Conservation (phyloP, 2,797 vertebrate species). For the Poecilia velifera region DNA sequence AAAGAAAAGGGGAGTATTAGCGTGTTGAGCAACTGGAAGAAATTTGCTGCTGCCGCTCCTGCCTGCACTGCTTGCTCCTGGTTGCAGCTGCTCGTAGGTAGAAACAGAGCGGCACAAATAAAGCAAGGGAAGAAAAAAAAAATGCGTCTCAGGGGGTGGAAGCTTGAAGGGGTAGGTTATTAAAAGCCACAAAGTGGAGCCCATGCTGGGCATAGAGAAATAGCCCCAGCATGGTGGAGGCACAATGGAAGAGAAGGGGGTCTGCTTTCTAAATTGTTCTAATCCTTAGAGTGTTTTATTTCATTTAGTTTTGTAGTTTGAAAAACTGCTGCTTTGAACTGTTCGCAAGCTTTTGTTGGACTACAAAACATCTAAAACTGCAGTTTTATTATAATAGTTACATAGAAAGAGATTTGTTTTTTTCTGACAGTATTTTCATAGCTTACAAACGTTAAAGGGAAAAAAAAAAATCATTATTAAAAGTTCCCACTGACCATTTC, state of each 20-base stretch:
- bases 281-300: slow-evolving; percentile 95
- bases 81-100: slow-evolving; percentile 88
- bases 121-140: slow-evolving; percentile 72
- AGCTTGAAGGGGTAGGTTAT: slow-evolving; percentile 95
- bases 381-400: slow-evolving; percentile 22
- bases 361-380: slow-evolving; percentile 51
- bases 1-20: slow-evolving; percentile 91
- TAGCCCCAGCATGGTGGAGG: slow-evolving; percentile 90
- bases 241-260: slow-evolving; percentile 88
- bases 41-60: slow-evolving; percentile 84
- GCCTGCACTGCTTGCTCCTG: slow-evolving; percentile 68
- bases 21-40: slow-evolving; percentile 94
- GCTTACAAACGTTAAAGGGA: neutral
- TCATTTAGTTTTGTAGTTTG: slow-evolving; percentile 86
- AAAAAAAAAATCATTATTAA: slow-evolving; percentile 4
- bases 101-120: slow-evolving; percentile 88
- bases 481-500: slow-evolving; percentile 7
- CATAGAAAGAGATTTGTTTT: slow-evolving; percentile 14
- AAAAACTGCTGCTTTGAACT: slow-evolving; percentile 79
- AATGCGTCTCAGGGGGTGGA: slow-evolving; percentile 90
- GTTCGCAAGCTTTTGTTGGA: slow-evolving; percentile 53
- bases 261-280: slow-evolving; percentile 91
- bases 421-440: neutral
- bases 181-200: slow-evolving; percentile 96
- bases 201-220: slow-evolving; percentile 92